Evolutionary conservation across 2,797 vertebrate species (phyloP), one percentile per base, ranked within the genome.

Genomic region (Vultur gryphus): DNA sequence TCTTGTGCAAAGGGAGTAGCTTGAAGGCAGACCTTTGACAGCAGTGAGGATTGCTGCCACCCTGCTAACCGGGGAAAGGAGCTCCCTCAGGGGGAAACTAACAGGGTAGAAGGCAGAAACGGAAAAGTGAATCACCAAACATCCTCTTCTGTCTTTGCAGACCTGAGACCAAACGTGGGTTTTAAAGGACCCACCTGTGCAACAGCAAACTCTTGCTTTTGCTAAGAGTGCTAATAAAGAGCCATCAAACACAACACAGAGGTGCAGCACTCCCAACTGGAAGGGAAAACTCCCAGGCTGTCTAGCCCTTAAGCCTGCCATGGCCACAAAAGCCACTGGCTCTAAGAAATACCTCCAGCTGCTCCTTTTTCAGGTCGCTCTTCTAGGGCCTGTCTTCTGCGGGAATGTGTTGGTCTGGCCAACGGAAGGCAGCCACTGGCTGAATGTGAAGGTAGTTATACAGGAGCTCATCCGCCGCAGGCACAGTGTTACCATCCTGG

Each of bases 391-490:
- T 33, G 71, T 94, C 73, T 95, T 95, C 86, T 97, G 97, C 35
- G 98, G 96, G 18, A 99, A 98, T 1, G 96, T 99, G 75, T 75
- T 99, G 95, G 97, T 99, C 90, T 99, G 99, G 99, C 99, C 98
- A 95, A 96, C 98, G 0, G 99, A 99, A 59, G 98, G 96, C 71
- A 99, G 99, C 89, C 99, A 99, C 91, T 99, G 99, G 99, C 96
- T 99, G 94, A 99, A 99, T 64, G 94, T 99, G 95, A 98, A 99
- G 95, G 87, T 88, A 7, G 89, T 99, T 73, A 82, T 98, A 83
- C 97, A 98, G 82, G 96, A 97, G 7, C 69, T 99, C 84, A 91
- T 97, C 13, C 95, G 51, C 72, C 98, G 97, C 2, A 98, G 98
- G 83, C 99, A 99, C 93, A 94, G 75, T 6, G 97, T 99, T 69